Percentiles rank a stretch among this genome's conserved stretches.
phyloP scores from a whole-genome alignment of 2,797 vertebrate genomes.

The Chelidonichthys spinosus region DNA sequence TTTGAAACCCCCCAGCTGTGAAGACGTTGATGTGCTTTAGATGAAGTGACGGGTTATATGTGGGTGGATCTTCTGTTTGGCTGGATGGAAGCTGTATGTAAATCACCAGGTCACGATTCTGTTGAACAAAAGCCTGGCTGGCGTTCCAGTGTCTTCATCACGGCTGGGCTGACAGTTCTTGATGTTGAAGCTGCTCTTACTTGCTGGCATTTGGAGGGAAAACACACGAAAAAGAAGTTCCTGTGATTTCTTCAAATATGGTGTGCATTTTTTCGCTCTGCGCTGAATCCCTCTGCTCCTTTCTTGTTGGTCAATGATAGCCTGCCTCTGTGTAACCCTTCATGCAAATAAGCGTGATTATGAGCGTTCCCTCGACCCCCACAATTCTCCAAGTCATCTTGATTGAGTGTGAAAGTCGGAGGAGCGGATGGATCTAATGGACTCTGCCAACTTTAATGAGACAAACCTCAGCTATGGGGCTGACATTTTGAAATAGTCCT shows the following conservation, averaged over 20 bases:
- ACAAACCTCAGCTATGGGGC: constrained; percentile 79
- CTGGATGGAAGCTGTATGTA: constrained; percentile 69
- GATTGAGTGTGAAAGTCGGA: constrained; percentile 75
- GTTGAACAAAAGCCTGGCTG: constrained; percentile 67
- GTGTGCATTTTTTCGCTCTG: constrained; percentile 21
- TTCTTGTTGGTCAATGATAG: constrained; percentile 67
- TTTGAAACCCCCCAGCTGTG: constrained; percentile 67
- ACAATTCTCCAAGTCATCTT: constrained; percentile 66
- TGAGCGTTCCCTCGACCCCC: constrained; percentile 67
- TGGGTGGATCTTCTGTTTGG: constrained; percentile 59
- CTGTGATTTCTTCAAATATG: constrained; percentile 57
- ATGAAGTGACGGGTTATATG: constrained; percentile 59
- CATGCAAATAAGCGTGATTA: constrained; percentile 73
- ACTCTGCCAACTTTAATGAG: constrained; percentile 83
- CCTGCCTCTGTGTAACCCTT: constrained; percentile 54
- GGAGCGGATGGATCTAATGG: constrained; percentile 72
- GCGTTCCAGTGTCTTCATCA: constrained; percentile 55
- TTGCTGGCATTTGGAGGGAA: constrained; percentile 58
- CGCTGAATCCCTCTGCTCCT: constrained; percentile 48
- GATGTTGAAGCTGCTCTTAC: constrained; percentile 55
- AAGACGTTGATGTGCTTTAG: constrained; percentile 61
- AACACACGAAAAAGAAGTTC: constrained; percentile 23
- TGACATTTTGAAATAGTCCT: constrained; percentile 87
- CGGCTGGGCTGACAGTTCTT: constrained; percentile 51
- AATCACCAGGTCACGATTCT: constrained; percentile 70